Evolutionary conservation across 2,797 vertebrate species (phyloP).

Genomic region (Crenichthys baileyi): DNA sequence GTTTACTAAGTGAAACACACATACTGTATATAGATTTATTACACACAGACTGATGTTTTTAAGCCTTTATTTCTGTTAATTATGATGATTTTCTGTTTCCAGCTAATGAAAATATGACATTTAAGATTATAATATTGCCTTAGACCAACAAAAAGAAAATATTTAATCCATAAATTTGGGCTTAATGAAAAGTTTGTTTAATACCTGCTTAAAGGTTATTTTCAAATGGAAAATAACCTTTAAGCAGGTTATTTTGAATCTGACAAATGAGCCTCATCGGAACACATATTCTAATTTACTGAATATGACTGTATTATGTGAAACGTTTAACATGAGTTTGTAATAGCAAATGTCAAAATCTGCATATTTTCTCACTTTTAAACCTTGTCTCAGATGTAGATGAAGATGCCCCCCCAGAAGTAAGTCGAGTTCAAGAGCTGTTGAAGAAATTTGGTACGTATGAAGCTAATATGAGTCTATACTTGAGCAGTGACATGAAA

Average conservation of each 20-base stretch:
- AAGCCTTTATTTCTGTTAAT: neutral
- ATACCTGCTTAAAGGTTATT: neutral
- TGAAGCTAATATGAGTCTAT: neutral
- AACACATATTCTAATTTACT: neutral
- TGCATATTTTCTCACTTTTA: neutral
- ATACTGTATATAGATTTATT: neutral
- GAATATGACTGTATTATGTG: neutral
- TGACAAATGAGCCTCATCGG: neutral
- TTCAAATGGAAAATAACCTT: neutral
- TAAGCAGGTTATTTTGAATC: neutral
- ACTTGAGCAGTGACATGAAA: neutral
- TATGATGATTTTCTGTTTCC: neutral
- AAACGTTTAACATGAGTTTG: neutral
- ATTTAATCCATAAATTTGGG: neutral
- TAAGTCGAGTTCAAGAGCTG: neutral
- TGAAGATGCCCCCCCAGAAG: slow-evolving; percentile 8
- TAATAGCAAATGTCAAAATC: neutral
- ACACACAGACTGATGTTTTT: neutral
- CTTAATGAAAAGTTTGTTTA: neutral
- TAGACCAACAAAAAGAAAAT: neutral
- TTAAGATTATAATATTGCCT: neutral
- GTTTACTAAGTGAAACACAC: neutral
- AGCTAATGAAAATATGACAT: neutral
- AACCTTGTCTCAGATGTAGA: slow-evolving; percentile 13
- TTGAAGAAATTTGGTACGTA: slow-evolving; percentile 24